Evolutionary conservation across 2,797 vertebrate species (phyloP).

Genomic region (Pseudocheirus occidentalis): DNA sequence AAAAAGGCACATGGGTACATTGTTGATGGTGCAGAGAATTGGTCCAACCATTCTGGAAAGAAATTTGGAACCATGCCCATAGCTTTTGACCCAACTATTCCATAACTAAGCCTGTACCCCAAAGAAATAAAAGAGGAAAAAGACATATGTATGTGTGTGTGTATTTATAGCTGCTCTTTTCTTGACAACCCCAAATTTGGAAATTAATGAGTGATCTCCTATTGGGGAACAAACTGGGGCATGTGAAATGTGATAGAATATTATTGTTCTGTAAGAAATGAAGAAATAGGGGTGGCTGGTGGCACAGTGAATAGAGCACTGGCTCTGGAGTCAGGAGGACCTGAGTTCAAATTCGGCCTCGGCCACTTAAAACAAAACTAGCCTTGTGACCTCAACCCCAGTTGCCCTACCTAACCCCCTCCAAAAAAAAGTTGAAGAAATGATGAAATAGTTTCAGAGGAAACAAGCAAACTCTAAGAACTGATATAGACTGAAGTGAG

Average conservation of each 20-base stretch:
- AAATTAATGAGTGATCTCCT: background rate
- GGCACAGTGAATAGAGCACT: too few species aligned
- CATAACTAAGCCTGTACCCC: background rate
- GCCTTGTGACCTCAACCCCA: too few species aligned
- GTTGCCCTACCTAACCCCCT: too few species aligned
- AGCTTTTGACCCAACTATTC: background rate
- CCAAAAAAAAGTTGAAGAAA: too few species aligned
- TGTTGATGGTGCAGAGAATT: background rate
- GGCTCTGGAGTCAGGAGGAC: too few species aligned
- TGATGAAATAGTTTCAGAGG: background rate
- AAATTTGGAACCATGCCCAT: background rate
- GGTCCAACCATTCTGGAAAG: background rate
- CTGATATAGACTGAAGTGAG: background rate
- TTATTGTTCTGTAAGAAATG: background rate
- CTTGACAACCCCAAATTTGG: background rate
- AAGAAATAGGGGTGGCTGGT: too few species aligned
- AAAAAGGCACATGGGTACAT: background rate
- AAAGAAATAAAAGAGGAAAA: background rate
- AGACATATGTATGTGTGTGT: too few species aligned
- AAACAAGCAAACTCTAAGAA: background rate
- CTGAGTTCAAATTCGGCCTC: too few species aligned
- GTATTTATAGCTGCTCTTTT: background rate
- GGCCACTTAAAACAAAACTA: too few species aligned
- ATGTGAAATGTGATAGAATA: background rate
- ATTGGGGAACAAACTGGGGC: background rate